A percentile compares a stretch with the other conserved stretches of the same genome.
These are phyloP conservation scores for Microchrysa polita DNA, from an alignment of 2,888 invertebrate genomes.

Conservation along the genomic window DNA sequence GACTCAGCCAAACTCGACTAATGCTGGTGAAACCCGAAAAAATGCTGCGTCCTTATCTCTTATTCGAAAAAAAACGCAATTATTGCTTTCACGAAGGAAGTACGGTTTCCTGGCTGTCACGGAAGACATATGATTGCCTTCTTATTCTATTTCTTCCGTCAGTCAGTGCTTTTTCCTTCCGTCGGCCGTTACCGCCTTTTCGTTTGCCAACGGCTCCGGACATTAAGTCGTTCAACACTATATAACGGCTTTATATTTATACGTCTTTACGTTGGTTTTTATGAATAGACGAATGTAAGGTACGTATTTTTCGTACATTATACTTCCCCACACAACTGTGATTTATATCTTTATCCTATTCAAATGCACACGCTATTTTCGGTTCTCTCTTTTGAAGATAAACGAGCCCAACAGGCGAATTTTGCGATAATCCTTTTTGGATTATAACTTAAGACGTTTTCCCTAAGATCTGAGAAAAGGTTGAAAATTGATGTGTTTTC, in stretches of 20 bases:
- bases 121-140: slow-evolving; percentile 24
- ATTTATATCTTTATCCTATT: slow-evolving; percentile 40
- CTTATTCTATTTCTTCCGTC: slow-evolving; percentile 4
- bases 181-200: not conserved
- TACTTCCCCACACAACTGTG: no score
- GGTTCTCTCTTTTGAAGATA: slow-evolving; percentile 29
- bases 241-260: not conserved
- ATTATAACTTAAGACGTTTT: slow-evolving; percentile 19
- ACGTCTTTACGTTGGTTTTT: slow-evolving; percentile 4
- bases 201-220: not conserved
- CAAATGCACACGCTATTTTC: not conserved
- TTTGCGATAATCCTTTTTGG: slow-evolving; percentile 38
- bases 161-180: slow-evolving; percentile 3
- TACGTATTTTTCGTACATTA: slow-evolving; percentile 4
- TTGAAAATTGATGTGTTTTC: slow-evolving; percentile 13
- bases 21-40: not conserved
- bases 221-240: not conserved
- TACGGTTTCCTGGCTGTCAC: slow-evolving; percentile 15
- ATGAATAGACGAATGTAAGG: not conserved
- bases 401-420: slow-evolving; percentile 31
- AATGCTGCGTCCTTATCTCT: slow-evolving; percentile 9
- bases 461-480: not conserved
- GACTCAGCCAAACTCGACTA: slow-evolving; percentile 1
- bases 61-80: slow-evolving; percentile 10
- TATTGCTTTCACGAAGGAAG: slow-evolving; percentile 9